Evolutionary conservation across 2,888 invertebrate genomes (phyloP).

Genomic region (Sarcophaga carnaria): DNA sequence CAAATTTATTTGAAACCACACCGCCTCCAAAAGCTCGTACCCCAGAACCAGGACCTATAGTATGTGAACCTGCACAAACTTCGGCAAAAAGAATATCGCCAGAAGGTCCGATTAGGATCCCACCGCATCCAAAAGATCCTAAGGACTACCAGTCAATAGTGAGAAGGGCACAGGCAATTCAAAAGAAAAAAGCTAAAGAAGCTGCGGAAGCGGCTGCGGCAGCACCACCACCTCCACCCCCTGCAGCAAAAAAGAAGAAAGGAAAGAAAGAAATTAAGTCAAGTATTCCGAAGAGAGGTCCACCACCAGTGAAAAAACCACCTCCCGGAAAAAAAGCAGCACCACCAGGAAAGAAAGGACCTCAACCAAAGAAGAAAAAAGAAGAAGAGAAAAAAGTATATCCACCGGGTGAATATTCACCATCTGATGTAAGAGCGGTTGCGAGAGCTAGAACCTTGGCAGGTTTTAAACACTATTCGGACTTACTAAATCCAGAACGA

Average conservation of each 20-base stretch:
- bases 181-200: conserved; percentile 32
- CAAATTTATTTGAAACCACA: conserved; percentile 46
- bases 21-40: conserved; percentile 13
- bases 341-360: conserved; percentile 2
- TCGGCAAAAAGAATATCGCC: not conserved
- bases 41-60: not conserved
- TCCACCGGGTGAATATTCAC: conserved; percentile 57
- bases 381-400: conserved; percentile 26
- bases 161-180: conserved; percentile 50
- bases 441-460: conserved; percentile 54
- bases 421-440: conserved; percentile 41
- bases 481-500: conserved; percentile 43
- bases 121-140: conserved; percentile 46
- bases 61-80: not conserved
- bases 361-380: not conserved
- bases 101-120: conserved; percentile 16
- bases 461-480: conserved; percentile 55
- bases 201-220: not conserved
- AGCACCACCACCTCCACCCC: no score
- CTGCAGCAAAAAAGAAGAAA: not conserved
- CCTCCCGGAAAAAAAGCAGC: conserved; percentile 1
- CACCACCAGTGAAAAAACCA: not conserved
- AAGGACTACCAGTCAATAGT: conserved; percentile 49
- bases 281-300: conserved; percentile 23
- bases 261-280: conserved; percentile 25